Base-by-base conservation (phyloP, 2,797 vertebrate genomes). In the Toxotes lorentzi region DNA sequence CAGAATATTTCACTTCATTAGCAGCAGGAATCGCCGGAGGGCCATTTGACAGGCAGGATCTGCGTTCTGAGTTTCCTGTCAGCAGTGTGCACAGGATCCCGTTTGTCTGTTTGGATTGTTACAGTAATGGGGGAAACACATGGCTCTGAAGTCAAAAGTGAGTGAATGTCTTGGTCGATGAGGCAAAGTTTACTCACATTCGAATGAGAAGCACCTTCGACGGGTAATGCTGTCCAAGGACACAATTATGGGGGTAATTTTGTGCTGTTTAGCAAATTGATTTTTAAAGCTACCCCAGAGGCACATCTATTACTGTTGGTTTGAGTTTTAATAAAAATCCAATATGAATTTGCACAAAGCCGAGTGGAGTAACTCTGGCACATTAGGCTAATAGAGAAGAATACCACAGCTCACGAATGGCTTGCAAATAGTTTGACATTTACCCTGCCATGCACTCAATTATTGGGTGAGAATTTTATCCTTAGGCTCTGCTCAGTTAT, bases 281-380 rank as follows among this genome's bases (percentile, higher is more conserved):
- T 95, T 92, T 91, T 92, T 91, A 88, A 94, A 92, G 81, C 91
- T 83, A 87, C 83, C 90, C 94, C 83, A 85, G 84, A 92, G 94
- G 91, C 91, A 80, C 76, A 87, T 91, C 88, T 88, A 90, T 94
- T 92, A 93, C 89, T 82, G 76, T 84, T 84, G 86, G 76, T 82
- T 91, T 91, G 91, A 88, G 86, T 90, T 89, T 94, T 93, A 93
- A 95, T 93, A 94, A 93, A 93, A 94, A 93, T 92, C 90, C 90
- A 90, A 92, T 92, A 92, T 91, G 89, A 93, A 92, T 90, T 92
- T 90, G 85, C 90, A 90, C 89, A 92, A 92, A 90, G 88, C 88
- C 70, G 38, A 89, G 81, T 92, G 89, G 88, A 90, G 87, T 78
- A 87, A 87, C 87, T 91, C 82, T 56, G 45, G 70, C 86, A 84